Conservation (phyloP, 2,113 vertebrate species). For the Micronycteris hirsuta region DNA sequence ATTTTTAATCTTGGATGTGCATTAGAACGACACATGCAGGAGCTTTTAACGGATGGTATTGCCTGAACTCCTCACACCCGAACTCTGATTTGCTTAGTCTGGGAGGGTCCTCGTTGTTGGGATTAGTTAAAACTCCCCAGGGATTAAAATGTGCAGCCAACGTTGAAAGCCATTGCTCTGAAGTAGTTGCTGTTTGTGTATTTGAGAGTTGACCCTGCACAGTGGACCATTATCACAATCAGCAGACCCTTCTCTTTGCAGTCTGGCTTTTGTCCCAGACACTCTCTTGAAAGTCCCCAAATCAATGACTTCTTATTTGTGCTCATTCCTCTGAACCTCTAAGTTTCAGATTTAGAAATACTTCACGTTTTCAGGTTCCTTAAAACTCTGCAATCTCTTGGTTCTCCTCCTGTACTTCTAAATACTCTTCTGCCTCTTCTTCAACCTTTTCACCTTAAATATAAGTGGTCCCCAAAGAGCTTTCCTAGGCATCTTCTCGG, state of each 20-base stretch:
- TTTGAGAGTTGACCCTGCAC: slow-evolving; percentile 10
- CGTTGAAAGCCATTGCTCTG: background rate
- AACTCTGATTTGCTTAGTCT: background rate
- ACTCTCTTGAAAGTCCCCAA: slow-evolving; percentile 17
- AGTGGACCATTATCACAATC: slow-evolving; percentile 45
- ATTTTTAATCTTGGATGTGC: background rate
- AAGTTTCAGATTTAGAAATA: background rate
- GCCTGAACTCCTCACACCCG: background rate
- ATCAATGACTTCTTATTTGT: slow-evolving; percentile 28
- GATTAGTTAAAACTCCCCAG: background rate
- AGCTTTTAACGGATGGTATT: background rate
- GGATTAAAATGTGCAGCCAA: background rate
- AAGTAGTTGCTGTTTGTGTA: slow-evolving; percentile 20
- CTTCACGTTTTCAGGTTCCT: background rate
- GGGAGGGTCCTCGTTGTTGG: background rate
- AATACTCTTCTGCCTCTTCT: background rate
- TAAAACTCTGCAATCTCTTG: background rate
- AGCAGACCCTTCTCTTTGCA: slow-evolving; percentile 43
- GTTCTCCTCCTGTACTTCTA: background rate
- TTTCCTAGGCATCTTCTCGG: background rate
- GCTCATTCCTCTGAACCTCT: background rate
- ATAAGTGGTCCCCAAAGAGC: background rate
- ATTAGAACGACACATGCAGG: background rate
- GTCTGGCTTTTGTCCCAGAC: slow-evolving; percentile 51
- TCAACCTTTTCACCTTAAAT: background rate